Percentiles rank a stretch among this genome's conserved stretches.
Conservation (phyloP, 2,113 vertebrate species). For the Ginglymostoma cirratum region DNA sequence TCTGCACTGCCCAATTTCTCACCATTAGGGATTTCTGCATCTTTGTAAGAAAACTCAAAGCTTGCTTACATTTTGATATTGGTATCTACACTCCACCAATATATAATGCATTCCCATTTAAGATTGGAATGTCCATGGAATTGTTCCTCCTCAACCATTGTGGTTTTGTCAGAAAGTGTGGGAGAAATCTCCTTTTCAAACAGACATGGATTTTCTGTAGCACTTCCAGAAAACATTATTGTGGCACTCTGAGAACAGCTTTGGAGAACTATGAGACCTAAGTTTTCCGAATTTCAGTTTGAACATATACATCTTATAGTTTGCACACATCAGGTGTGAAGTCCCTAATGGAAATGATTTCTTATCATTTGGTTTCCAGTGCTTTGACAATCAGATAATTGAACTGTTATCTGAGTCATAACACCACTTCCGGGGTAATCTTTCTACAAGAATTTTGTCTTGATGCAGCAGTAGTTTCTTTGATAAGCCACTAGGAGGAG, state of each 20-base stretch:
- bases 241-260: neutral
- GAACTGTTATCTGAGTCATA: neutral
- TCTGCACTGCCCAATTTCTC: neutral
- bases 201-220: neutral
- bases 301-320: neutral
- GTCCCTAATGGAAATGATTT: neutral
- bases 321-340: neutral
- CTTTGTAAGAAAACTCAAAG: neutral
- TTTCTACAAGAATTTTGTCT: neutral
- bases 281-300: neutral
- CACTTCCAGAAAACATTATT: neutral
- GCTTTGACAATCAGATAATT: neutral
- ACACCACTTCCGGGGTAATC: neutral
- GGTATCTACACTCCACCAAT: neutral
- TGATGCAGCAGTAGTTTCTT: neutral
- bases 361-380: neutral
- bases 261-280: neutral
- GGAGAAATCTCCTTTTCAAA: neutral
- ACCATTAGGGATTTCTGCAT: neutral
- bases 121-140: neutral
- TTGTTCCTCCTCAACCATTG: neutral
- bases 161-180: neutral
- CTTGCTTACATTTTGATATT: neutral
- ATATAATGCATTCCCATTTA: neutral
- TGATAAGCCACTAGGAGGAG: neutral